A percentile compares a stretch with the other conserved stretches of the same genome.
Evolutionary conservation across 1,140 invertebrate species (phyloP).

Genomic region (Dolichoris vasculosae): DNA sequence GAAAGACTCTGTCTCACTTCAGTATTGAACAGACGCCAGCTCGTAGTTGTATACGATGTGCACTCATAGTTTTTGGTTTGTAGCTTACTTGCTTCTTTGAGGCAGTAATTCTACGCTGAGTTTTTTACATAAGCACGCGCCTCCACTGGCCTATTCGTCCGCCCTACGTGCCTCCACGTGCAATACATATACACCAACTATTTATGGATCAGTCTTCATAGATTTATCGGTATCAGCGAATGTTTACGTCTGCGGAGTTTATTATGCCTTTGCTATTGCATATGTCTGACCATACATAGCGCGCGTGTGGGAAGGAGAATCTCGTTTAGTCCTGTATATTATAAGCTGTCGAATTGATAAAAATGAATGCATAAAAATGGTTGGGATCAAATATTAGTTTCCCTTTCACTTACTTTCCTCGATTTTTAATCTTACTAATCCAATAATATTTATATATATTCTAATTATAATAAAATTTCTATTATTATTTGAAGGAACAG

Average conservation of each 20-base stretch:
- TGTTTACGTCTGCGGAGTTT: constrained; percentile 33
- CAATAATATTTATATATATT: no score
- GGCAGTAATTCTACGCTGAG: no score
- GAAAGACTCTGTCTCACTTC: background rate
- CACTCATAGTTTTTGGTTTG: no score
- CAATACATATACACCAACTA: constrained; percentile 57
- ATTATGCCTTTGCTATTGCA: constrained; percentile 2
- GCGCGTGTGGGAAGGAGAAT: background rate
- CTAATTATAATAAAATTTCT: no score
- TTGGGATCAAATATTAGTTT: no score
- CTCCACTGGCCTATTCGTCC: background rate
- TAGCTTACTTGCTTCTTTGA: background rate
- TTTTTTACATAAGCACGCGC: background rate
- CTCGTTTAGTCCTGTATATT: background rate
- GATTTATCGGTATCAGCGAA: constrained; percentile 66
- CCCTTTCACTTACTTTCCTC: no score
- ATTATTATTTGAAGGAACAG: no score
- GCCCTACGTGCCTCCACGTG: no score
- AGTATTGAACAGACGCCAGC: background rate
- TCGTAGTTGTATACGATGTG: background rate
- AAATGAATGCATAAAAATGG: no score
- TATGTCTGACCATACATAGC: no score
- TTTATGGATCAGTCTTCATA: constrained; percentile 65
- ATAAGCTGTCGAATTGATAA: background rate
- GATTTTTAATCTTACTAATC: no score